Conservation (phyloP, 2,797 vertebrate genomes). For the Spinus pinus region DNA sequence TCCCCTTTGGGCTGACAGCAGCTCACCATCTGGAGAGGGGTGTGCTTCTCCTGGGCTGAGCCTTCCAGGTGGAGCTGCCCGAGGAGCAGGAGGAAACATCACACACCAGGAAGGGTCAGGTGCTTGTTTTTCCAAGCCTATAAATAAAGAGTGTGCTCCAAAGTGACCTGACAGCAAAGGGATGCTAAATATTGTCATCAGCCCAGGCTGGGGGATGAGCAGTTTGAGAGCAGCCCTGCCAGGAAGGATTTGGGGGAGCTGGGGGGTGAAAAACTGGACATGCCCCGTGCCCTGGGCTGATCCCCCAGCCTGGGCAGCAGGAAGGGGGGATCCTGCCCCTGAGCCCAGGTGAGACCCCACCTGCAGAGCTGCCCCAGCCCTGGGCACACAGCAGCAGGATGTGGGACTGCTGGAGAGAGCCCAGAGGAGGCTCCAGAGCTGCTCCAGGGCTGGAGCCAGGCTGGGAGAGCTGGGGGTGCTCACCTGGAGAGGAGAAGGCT, state of each 20-base stretch:
- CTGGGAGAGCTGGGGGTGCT: rapidly evolving
- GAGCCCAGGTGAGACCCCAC: not conserved
- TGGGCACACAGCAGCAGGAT: not conserved
- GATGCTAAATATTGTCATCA: not conserved
- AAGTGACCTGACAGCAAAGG: not conserved
- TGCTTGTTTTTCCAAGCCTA: not conserved
- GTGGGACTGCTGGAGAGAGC: not conserved
- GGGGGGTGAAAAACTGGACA: not conserved
- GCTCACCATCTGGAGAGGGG: constrained; percentile 6
- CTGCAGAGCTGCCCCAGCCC: not conserved
- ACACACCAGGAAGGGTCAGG: not conserved
- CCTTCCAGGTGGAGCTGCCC: not conserved
- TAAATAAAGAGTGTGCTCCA: not conserved
- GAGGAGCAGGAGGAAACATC: not conserved
- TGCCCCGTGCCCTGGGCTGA: not conserved
- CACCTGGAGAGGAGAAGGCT: not conserved
- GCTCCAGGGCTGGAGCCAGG: not conserved
- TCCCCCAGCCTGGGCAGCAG: not conserved
- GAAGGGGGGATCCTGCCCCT: rapidly evolving
- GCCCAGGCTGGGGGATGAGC: not conserved
- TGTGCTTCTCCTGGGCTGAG: not conserved
- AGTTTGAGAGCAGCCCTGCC: not conserved
- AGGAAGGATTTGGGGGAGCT: not conserved
- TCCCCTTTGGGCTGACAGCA: not conserved
- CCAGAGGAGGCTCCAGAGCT: not conserved